Base-by-base conservation (phyloP, 1,140 invertebrate species). In the Caerostris darwini region DNA sequence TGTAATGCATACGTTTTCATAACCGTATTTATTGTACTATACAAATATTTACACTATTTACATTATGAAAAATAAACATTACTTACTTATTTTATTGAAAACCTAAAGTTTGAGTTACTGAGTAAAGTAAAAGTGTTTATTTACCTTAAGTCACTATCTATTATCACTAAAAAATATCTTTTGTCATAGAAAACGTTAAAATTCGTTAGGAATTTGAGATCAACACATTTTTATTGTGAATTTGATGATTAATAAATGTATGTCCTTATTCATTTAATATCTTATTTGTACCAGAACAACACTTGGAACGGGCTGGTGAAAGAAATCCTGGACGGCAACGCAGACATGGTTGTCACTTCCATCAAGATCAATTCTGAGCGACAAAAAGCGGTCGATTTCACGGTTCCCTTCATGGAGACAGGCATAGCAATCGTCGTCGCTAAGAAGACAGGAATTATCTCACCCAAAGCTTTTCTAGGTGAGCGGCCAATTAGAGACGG, bases 221-320 rank as follows among this genome's bases (percentile, higher is more conserved):
- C 34, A 34, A 34, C 34, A 34, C 34, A 34, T 34, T 34, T 34
- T 34, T 34, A 34, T 34, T 34, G 34, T 34, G 34, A 34, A 34
- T 34, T 34, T 34, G 34, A 34, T 34, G 34, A 34, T 34, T 34
- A 34, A 34, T 34, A 34, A 34, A 34, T 34, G 34, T 34, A 34
- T 34, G 34, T 34, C 34, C 34, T 34, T 34, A 34, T 59, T 7
- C 12, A 14, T 19, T 58, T 57, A 5, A 10, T 87, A 0, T 89
- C 5, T 2, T 90, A 19, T 57, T 56, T 86, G 2, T 19, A 0
- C 12, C 71, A 98, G 96, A 98, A 98, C 96, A 98, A 98, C 92
- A 98, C 98, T 96, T 99, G 99, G 99, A 99, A 99, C 96, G 99
- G 99, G 3, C 97, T 99, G 57, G 98, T 99, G 95, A 98, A 98